Evolutionary conservation across 1,140 invertebrate genomes (phyloP).

Genomic region (Nomia melanderi): DNA sequence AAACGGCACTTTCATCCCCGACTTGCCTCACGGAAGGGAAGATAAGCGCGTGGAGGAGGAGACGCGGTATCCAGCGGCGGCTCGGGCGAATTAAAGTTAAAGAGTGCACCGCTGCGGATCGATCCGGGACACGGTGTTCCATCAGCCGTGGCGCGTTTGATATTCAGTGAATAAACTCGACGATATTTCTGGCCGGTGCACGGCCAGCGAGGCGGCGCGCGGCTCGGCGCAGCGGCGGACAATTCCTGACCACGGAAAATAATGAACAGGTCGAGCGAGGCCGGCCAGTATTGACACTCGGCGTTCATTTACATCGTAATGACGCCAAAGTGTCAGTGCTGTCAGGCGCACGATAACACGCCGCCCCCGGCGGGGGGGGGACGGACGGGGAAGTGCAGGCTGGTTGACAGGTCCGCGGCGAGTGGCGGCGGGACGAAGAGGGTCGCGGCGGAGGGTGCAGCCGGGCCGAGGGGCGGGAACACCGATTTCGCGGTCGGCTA

Average conservation of each 20-base stretch:
- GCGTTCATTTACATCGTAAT: conserved; percentile 69
- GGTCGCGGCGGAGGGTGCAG: neutral
- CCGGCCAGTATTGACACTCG: conserved; percentile 57
- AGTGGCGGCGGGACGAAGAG: too few relatives aligned
- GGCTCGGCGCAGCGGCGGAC: neutral
- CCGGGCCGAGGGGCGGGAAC: conserved; percentile 18
- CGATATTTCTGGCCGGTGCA: conserved; percentile 25
- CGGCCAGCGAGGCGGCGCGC: neutral
- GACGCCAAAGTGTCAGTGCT: conserved; percentile 63
- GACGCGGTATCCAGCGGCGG: too few relatives aligned
- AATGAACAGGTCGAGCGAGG: conserved; percentile 55
- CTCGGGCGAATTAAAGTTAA: neutral
- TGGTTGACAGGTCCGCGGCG: conserved; percentile 24
- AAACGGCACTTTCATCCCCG: too few relatives aligned
- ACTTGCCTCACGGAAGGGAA: too few relatives aligned
- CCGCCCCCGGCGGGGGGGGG: neutral
- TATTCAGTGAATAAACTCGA: neutral
- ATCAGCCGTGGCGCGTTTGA: neutral
- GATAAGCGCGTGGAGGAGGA: too few relatives aligned
- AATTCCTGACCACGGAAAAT: conserved; percentile 59
- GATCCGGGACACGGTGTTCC: neutral
- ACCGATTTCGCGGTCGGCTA: conserved; percentile 62
- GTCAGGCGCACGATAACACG: conserved; percentile 62
- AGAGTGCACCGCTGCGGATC: neutral
- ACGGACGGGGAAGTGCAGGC: neutral